These are phyloP conservation scores for Eupithecia exiguata DNA, from an alignment of 2,888 invertebrate species.

Conservation along the genomic window DNA sequence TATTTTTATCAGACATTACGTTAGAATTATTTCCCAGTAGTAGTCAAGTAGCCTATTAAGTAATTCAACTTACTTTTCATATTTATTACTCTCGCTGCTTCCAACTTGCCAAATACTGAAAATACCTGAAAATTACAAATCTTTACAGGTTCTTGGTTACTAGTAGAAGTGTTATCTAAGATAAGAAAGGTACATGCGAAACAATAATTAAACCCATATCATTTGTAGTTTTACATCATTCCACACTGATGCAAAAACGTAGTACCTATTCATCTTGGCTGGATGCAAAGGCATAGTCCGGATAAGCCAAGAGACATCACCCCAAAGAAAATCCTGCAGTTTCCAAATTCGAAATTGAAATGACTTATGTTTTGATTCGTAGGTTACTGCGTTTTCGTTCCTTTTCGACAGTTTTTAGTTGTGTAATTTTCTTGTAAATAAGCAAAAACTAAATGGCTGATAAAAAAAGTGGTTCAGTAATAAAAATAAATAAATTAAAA, in stretches of 20 bases:
- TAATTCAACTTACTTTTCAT: conserved; percentile 62
- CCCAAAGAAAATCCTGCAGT: background rate
- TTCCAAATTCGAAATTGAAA: too few species aligned
- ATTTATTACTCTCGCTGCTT: conserved; percentile 53
- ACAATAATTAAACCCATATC: background rate
- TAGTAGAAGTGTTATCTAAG: background rate
- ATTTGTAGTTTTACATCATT: background rate
- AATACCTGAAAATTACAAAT: conserved; percentile 59
- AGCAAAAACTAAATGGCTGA: too few species aligned
- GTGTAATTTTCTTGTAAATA: too few species aligned
- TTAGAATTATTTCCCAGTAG: too few species aligned
- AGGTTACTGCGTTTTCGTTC: too few species aligned
- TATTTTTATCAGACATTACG: too few species aligned
- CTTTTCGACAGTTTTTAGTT: too few species aligned
- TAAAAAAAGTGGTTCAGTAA: too few species aligned
- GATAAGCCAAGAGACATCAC: background rate
- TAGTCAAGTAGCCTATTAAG: too few species aligned
- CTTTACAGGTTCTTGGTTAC: background rate
- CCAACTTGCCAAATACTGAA: conserved; percentile 57
- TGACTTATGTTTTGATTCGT: too few species aligned
- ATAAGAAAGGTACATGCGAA: background rate
- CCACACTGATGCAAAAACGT: background rate
- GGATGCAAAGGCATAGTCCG: background rate
- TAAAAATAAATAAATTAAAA: too few species aligned
- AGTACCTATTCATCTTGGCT: background rate